A percentile compares a stretch with the other conserved stretches of the same genome.
Evolutionary conservation across 2,797 vertebrate species (phyloP).

Genomic region (Gymnothorax javanicus): DNA sequence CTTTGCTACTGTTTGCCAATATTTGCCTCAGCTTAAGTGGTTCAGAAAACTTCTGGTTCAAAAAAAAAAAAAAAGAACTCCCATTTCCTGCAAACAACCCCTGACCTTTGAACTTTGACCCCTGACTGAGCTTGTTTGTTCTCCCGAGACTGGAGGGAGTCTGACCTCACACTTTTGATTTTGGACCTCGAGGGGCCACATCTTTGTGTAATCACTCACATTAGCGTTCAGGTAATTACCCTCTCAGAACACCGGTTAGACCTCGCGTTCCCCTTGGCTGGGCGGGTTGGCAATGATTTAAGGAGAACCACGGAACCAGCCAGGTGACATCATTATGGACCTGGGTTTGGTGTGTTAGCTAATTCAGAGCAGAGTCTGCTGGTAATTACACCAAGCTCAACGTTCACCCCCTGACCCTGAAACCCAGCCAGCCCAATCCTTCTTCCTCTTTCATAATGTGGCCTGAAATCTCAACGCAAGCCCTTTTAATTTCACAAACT

Average conservation of each 20-base stretch:
- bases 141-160: background rate
- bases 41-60: background rate
- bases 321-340: background rate
- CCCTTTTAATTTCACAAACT: background rate
- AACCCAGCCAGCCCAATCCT: background rate
- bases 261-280: background rate
- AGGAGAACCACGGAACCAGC: background rate
- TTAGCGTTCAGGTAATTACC: conserved; percentile 13
- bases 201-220: background rate
- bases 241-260: conserved; percentile 23
- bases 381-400: conserved; percentile 21
- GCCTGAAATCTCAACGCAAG: background rate
- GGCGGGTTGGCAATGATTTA: background rate
- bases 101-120: background rate
- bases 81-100: background rate
- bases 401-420: background rate
- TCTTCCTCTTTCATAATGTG: background rate
- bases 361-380: conserved; percentile 5
- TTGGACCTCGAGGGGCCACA: background rate
- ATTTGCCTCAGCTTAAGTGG: background rate
- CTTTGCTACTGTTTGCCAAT: conserved; percentile 4
- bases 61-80: background rate
- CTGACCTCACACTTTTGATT: conserved; percentile 10
- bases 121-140: background rate
- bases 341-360: conserved; percentile 5